Evolutionary conservation across 2,797 vertebrate genomes (phyloP).

Genomic region (Vipera ursinii): DNA sequence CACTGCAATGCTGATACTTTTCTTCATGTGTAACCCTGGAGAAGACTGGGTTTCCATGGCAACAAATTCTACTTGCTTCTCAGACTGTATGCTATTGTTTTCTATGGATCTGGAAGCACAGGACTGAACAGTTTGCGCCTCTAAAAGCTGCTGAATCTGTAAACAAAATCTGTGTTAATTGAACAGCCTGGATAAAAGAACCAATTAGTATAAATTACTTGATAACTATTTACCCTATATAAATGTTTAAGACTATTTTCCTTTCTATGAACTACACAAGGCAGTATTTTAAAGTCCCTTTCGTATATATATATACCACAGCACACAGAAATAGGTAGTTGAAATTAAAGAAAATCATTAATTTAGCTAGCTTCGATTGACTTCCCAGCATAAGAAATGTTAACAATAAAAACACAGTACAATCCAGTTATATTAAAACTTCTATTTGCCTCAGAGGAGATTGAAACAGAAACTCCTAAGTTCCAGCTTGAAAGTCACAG

Average conservation of each 20-base stretch:
- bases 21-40: constrained; percentile 47
- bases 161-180: not conserved
- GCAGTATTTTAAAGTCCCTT: not conserved
- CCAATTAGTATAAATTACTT: not conserved
- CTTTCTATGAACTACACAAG: not conserved
- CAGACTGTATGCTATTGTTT: constrained; percentile 4
- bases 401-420: not conserved
- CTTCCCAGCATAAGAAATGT: not conserved
- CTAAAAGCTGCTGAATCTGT: constrained; percentile 90
- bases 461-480: not conserved
- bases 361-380: not conserved
- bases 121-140: constrained; percentile 75
- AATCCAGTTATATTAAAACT: not conserved
- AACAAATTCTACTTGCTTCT: constrained; percentile 58
- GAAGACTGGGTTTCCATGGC: constrained; percentile 66
- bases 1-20: constrained; percentile 85
- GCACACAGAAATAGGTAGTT: not conserved
- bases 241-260: not conserved
- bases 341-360: not conserved
- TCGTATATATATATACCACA: not conserved
- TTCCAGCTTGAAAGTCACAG: not conserved
- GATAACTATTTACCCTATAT: not conserved
- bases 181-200: not conserved
- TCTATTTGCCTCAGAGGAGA: not conserved
- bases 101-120: constrained; percentile 33